These are phyloP conservation scores for Micronycteris hirsuta DNA, from an alignment of 2,113 vertebrate species.

Conservation along the genomic window DNA sequence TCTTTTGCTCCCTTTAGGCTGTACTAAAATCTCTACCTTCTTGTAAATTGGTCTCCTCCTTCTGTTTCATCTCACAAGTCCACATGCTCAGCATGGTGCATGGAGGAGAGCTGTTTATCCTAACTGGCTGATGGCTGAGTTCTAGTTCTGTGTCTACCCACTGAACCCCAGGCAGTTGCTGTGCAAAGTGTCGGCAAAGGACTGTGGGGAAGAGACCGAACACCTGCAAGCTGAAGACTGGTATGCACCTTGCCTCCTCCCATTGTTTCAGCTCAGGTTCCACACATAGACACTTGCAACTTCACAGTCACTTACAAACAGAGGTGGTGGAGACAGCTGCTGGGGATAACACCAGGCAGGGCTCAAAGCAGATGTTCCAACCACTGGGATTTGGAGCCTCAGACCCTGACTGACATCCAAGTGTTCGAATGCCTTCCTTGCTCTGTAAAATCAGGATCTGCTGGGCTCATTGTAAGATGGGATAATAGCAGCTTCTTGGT, in stretches of 20 bases:
- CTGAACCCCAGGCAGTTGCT: background rate
- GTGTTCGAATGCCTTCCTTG: background rate
- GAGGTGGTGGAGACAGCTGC: background rate
- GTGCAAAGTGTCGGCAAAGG: background rate
- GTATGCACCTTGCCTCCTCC: background rate
- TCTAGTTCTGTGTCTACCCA: background rate
- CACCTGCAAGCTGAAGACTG: background rate
- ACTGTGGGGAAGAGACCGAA: background rate
- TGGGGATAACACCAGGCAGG: background rate
- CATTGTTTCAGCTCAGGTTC: background rate
- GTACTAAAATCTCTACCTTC: background rate
- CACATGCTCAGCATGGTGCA: background rate
- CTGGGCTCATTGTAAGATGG: background rate
- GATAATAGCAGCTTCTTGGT: background rate
- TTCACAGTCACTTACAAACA: background rate
- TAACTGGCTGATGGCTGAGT: background rate
- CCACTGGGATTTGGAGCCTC: background rate
- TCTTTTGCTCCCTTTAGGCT: background rate
- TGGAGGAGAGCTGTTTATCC: background rate
- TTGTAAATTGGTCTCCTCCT: background rate
- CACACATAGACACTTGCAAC: background rate
- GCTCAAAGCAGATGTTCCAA: background rate
- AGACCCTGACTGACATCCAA: background rate
- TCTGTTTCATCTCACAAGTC: background rate
- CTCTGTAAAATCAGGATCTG: background rate